Evolutionary conservation across 1,140 invertebrate genomes (phyloP), one percentile per base, ranked within the genome.

Genomic region (Microplitis mediator): DNA sequence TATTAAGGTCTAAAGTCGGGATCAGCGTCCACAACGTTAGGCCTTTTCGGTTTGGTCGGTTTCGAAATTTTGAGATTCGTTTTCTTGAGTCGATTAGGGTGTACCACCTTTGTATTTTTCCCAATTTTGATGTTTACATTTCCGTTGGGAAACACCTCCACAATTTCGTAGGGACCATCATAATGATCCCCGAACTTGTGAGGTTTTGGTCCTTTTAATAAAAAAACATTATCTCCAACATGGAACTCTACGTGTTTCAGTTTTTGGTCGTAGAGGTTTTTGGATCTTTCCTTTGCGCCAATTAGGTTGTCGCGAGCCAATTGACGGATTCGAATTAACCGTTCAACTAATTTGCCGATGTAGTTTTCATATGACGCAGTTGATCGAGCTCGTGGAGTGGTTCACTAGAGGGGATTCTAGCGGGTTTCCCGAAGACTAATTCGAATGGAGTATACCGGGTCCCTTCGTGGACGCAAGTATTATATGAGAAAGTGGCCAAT

Each of bases 251-350:
- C 3, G 4, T 13, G 36, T 23, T 72, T 69, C 4, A 54, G 2
- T n/a, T 63, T 69, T 73, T 16, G 6, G 36, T 68, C 72, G n/a
- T 71, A 36, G n/a, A 54, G 56, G 16, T 54, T 56, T 34, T 71
- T 65, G 0, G 62, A 67, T 6, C 13, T 72, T 11, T 23, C 0
- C 32, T 76, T 70, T 0, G 67, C 35, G 2, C 13, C n/a, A 11
- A 67, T 66, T 36, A 72, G 32, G 51, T 72, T 75, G 6, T 64
- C 34, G 3, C 56, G 13, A 32, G 67, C 67, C 8, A 31, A 31
- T 45, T 69, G 14, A 3, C 36, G 66, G 8, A 35, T 11, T 14
- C 16, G 4, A 5, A 3, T 31, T 16, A 73, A n/a, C 6, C 5
- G 60, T 0, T 23, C 9, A 3, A 51, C 14, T 64, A 71, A 14